Evolutionary conservation across 2,888 invertebrate species (phyloP).

Genomic region (Dendrolimus houi): DNA sequence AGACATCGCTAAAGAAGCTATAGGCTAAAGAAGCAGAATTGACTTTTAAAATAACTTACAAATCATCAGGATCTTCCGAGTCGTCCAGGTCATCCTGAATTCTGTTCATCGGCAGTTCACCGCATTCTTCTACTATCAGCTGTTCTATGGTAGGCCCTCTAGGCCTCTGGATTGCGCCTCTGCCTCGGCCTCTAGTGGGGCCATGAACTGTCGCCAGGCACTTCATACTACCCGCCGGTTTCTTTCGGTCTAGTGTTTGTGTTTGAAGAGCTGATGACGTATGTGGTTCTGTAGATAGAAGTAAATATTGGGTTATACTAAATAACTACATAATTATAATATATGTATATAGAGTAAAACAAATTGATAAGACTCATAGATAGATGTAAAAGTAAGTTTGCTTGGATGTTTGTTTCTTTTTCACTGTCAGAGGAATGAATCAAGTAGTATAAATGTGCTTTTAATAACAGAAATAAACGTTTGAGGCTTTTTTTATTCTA

Average conservation of each 20-base stretch:
- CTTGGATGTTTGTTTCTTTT: no score
- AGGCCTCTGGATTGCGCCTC: slow-evolving; percentile 49
- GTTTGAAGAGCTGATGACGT: slow-evolving; percentile 68
- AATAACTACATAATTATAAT: no score
- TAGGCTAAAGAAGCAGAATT: no score
- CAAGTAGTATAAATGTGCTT: no score
- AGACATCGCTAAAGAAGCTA: no score
- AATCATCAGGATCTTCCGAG: slow-evolving; percentile 76
- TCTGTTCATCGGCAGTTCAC: slow-evolving; percentile 53
- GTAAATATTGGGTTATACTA: no score
- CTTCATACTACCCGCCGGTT: slow-evolving; percentile 35
- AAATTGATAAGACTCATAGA: no score
- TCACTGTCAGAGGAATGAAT: no score
- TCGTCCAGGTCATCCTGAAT: slow-evolving; percentile 77
- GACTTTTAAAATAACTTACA: slow-evolving; percentile 30
- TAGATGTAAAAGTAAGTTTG: no score
- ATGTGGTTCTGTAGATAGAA: slow-evolving; percentile 48
- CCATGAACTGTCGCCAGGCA: slow-evolving; percentile 64
- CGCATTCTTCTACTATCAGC: slow-evolving; percentile 65
- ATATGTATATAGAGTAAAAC: no score
- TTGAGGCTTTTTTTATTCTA: no score
- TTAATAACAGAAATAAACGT: no score
- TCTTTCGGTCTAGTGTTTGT: slow-evolving; percentile 61
- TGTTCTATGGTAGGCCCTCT: slow-evolving; percentile 59
- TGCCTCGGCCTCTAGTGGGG: slow-evolving; percentile 41